These are phyloP conservation scores for Pitangus sulphuratus DNA, from an alignment of 2,797 vertebrate species.

Conservation along the genomic window DNA sequence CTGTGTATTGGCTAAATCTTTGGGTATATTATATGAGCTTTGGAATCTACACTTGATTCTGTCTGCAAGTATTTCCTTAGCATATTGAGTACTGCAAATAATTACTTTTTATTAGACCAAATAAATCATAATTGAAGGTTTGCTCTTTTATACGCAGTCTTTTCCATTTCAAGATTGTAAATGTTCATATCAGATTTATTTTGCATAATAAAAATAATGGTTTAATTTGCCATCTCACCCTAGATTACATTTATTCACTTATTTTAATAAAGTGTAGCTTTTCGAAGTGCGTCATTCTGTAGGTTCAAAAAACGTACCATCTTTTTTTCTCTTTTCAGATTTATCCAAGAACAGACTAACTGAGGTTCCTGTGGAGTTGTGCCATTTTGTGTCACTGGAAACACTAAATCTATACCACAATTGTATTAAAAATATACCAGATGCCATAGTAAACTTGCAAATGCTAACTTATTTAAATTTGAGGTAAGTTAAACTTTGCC, in stretches of 20 bases:
- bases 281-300: background rate
- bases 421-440: constrained; percentile 92
- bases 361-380: constrained; percentile 88
- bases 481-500: constrained; percentile 79
- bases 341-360: constrained; percentile 91
- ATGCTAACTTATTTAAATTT: constrained; percentile 91
- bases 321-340: constrained; percentile 77
- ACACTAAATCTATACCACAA: constrained; percentile 93
- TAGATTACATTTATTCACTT: background rate
- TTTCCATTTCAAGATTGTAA: background rate
- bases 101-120: background rate
- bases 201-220: background rate
- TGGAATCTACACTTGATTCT: background rate
- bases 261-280: background rate
- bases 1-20: background rate
- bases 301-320: background rate
- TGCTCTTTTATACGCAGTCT: background rate
- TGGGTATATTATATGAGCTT: background rate
- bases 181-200: background rate
- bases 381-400: constrained; percentile 92
- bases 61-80: background rate
- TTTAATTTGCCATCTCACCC: background rate
- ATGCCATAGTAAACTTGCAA: constrained; percentile 87
- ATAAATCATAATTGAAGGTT: constrained; percentile 1
- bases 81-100: background rate